Conservation (phyloP, 2,888 invertebrate species). For the Caradrina kadenii region DNA sequence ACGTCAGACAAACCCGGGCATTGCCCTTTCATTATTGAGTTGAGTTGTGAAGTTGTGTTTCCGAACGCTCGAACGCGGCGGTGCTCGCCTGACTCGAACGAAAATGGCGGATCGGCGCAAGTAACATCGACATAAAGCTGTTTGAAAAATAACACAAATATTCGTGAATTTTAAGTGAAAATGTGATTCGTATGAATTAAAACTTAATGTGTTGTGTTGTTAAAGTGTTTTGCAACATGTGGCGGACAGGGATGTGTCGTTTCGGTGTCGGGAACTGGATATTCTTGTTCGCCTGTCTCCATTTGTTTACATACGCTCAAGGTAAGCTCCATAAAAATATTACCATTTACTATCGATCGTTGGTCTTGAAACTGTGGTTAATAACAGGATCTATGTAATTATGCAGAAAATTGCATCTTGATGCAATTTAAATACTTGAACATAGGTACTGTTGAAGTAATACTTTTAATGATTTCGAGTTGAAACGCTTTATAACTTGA, state of each 20-base stretch:
- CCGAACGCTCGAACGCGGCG: slow-evolving; percentile 83
- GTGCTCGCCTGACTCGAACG: slow-evolving; percentile 68
- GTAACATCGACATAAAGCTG: slow-evolving; percentile 67
- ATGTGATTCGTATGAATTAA: slow-evolving; percentile 90
- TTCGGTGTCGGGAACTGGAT: slow-evolving; percentile 88
- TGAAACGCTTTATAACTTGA: slow-evolving; percentile 26
- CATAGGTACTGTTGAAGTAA: neutral
- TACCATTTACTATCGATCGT: slow-evolving; percentile 83
- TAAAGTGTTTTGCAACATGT: slow-evolving; percentile 84
- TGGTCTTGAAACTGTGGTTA: slow-evolving; percentile 58
- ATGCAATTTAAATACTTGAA: slow-evolving; percentile 41
- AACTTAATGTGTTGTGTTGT: slow-evolving; percentile 82
- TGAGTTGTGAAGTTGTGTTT: slow-evolving; percentile 71
- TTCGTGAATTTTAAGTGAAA: slow-evolving; percentile 85
- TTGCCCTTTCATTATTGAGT: slow-evolving; percentile 88
- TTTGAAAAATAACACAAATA: slow-evolving; percentile 73
- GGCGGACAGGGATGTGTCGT: slow-evolving; percentile 87
- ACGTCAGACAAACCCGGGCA: slow-evolving; percentile 79
- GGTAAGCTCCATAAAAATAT: slow-evolving; percentile 88
- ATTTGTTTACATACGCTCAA: slow-evolving; percentile 90
- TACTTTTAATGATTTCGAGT: slow-evolving; percentile 27
- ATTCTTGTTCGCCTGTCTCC: slow-evolving; percentile 84
- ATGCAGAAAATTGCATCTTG: slow-evolving; percentile 54
- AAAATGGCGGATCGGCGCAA: slow-evolving; percentile 84
- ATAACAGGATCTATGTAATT: slow-evolving; percentile 53